These are phyloP conservation scores for Plotosus lineatus DNA, from an alignment of 2,113 vertebrate species.

Conservation along the genomic window DNA sequence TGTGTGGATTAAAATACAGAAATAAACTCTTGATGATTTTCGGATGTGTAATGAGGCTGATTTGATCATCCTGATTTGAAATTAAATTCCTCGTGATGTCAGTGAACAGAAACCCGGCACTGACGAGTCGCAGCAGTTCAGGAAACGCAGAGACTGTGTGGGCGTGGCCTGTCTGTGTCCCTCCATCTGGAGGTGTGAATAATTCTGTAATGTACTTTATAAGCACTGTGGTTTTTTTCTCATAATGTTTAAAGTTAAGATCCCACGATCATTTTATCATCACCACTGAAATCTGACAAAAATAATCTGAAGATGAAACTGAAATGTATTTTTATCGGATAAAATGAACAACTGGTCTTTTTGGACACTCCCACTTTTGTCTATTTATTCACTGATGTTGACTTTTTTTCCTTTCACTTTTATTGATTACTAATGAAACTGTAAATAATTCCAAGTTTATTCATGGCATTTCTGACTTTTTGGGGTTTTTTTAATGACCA, in stretches of 20 bases:
- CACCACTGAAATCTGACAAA: conserved; percentile 39
- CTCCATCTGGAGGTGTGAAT: neutral
- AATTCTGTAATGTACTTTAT: conserved; percentile 2
- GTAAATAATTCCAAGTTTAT: conserved; percentile 76
- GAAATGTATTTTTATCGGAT: conserved; percentile 54
- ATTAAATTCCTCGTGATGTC: neutral
- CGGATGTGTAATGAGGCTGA: neutral
- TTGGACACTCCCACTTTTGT: conserved; percentile 70
- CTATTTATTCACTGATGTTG: conserved; percentile 78
- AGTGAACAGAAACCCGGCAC: neutral
- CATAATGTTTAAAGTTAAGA: conserved; percentile 31
- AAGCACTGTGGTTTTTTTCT: conserved; percentile 35
- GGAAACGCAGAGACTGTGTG: neutral
- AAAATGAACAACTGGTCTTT: conserved; percentile 53
- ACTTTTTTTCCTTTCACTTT: conserved; percentile 67
- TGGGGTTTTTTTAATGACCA: conserved; percentile 77
- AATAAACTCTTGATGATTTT: conserved; percentile 1
- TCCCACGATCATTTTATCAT: conserved; percentile 51
- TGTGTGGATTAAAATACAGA: neutral
- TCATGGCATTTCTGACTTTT: conserved; percentile 76
- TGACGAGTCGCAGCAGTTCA: neutral
- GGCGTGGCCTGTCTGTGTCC: neutral
- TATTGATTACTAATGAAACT: conserved; percentile 77
- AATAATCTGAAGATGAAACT: conserved; percentile 58
- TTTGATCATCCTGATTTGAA: neutral